Evolutionary conservation across 2,113 vertebrate genomes (phyloP).

Genomic region (Columba janthina): DNA sequence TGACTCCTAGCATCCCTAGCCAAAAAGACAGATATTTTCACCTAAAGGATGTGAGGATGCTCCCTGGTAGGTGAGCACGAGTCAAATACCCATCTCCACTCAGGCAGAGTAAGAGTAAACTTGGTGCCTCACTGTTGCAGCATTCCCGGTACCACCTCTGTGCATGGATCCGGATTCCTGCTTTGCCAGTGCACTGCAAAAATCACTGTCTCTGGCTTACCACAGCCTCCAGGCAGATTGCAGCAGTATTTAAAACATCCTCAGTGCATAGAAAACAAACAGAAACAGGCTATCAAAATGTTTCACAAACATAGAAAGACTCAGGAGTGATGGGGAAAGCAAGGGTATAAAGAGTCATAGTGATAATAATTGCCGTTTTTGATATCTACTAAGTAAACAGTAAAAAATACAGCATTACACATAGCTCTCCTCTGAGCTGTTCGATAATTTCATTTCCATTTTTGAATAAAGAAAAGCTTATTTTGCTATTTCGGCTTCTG

Average conservation of each 20-base stretch:
- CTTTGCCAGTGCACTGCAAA: not conserved
- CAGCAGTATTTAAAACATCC: not conserved
- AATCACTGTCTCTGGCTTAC: not conserved
- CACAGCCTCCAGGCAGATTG: not conserved
- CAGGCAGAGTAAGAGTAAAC: not conserved
- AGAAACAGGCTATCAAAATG: not conserved
- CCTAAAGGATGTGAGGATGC: not conserved
- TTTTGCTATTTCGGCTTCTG: constrained; percentile 40
- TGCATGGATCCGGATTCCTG: not conserved
- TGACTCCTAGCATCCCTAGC: not conserved
- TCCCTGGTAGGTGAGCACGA: not conserved
- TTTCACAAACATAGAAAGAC: not conserved
- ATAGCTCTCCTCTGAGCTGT: not conserved
- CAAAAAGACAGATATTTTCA: not conserved
- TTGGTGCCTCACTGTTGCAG: not conserved
- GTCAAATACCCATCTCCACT: not conserved
- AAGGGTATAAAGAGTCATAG: not conserved
- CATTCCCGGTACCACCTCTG: not conserved
- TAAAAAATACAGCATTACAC: not conserved
- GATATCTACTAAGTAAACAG: not conserved
- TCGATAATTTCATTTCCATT: constrained; percentile 31
- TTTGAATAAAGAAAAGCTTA: constrained; percentile 31
- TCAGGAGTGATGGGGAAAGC: not conserved
- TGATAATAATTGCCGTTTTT: not conserved
- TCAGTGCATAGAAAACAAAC: not conserved